Evolutionary conservation across 2,888 invertebrate species (phyloP).

Genomic region (Perdita meconis): DNA sequence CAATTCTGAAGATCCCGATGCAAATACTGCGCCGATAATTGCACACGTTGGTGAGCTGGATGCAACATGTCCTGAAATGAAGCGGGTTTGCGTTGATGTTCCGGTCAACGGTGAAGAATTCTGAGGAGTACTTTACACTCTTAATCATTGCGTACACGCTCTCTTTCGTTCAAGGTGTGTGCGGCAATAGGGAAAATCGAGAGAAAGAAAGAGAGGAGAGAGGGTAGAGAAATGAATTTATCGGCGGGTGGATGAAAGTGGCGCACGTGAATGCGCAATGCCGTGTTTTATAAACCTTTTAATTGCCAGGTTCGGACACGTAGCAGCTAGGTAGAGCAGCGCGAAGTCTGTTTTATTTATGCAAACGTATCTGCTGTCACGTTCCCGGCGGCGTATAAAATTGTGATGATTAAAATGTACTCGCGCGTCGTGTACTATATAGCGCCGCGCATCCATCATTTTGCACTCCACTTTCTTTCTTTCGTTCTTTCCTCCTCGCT

Average conservation of each 20-base stretch:
- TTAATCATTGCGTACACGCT: conserved; percentile 26
- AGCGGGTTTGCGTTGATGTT: conserved; percentile 5
- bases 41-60: conserved; percentile 23
- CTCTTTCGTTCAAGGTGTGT: neutral
- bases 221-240: conserved; percentile 13
- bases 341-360: conserved; percentile 43
- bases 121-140: conserved; percentile 5
- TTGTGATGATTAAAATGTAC: conserved; percentile 58
- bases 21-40: conserved; percentile 66
- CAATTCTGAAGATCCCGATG: conserved; percentile 63
- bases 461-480: conserved; percentile 8
- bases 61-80: conserved; percentile 13
- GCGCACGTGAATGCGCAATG: conserved; percentile 42
- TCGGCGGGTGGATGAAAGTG: conserved; percentile 14
- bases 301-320: conserved; percentile 55
- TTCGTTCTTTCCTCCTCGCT: conserved; percentile 1
- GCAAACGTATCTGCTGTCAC: conserved; percentile 47
- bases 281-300: conserved; percentile 56
- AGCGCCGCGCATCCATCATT: conserved; percentile 8
- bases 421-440: conserved; percentile 19
- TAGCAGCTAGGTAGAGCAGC: conserved; percentile 8
- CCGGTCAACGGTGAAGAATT: conserved; percentile 3
- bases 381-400: conserved; percentile 43
- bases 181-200: neutral
- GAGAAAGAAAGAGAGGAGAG: neutral